Conservation (phyloP, 2,113 vertebrate genomes). For the Caranx melampygus region DNA sequence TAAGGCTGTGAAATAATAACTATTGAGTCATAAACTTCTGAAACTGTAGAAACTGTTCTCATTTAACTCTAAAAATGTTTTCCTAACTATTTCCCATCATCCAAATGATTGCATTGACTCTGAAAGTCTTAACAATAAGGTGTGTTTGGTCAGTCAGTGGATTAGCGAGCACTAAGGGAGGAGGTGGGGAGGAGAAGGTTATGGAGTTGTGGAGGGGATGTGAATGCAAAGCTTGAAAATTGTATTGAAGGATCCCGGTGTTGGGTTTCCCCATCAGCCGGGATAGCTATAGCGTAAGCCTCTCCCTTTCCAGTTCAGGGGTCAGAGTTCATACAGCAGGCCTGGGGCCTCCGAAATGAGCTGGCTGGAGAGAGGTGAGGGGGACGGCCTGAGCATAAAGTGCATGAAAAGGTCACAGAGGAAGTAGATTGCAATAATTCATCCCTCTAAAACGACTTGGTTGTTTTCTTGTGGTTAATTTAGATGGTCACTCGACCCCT, state of each 20-base stretch:
- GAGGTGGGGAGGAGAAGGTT: background rate
- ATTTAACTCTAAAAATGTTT: background rate
- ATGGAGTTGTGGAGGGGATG: background rate
- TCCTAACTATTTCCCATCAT: background rate
- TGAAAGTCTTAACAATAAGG: constrained; percentile 11
- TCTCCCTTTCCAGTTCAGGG: constrained; percentile 68
- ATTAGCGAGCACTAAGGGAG: constrained; percentile 38
- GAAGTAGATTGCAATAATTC: constrained; percentile 37
- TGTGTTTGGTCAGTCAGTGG: constrained; percentile 36
- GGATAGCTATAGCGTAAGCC: constrained; percentile 50
- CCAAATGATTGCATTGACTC: constrained; percentile 1
- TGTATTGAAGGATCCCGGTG: constrained; percentile 57
- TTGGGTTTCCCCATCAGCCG: constrained; percentile 70
- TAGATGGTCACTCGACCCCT: background rate
- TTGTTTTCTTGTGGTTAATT: constrained; percentile 9
- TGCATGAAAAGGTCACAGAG: constrained; percentile 69
- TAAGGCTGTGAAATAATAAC: background rate
- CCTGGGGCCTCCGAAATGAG: constrained; percentile 62
- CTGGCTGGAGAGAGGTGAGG: constrained; percentile 46
- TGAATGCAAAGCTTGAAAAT: constrained; percentile 52
- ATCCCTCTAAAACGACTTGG: constrained; percentile 3
- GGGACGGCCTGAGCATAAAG: constrained; percentile 17
- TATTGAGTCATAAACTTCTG: no score
- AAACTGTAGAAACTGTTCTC: background rate
- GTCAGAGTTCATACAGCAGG: constrained; percentile 66